Evolutionary conservation across 2,888 invertebrate species (phyloP).

Genomic region (Gymnocheta viridis): DNA sequence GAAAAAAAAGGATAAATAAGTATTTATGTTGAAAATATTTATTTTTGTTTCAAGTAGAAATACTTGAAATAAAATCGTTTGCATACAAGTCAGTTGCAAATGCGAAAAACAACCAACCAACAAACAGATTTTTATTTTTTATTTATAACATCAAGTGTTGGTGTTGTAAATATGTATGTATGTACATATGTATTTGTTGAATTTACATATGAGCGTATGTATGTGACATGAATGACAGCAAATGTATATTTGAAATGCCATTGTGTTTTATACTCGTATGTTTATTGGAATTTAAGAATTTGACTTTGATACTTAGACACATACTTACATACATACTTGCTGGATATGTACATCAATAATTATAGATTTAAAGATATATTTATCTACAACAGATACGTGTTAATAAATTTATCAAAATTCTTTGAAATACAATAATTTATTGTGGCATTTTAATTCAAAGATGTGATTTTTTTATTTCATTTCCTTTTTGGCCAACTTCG

Average conservation of each 20-base stretch:
- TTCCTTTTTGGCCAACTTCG: conserved; percentile 11
- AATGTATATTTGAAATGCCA: neutral
- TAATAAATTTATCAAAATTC: conserved; percentile 16
- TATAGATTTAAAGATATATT: neutral
- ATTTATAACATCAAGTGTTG: conserved; percentile 8
- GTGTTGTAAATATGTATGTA: no score
- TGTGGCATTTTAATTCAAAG: conserved; percentile 3
- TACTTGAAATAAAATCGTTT: conserved; percentile 28
- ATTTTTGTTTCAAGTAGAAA: conserved; percentile 11
- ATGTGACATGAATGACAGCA: neutral
- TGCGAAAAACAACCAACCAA: neutral
- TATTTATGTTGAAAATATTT: conserved; percentile 2
- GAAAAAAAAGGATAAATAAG: neutral
- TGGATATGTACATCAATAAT: no score
- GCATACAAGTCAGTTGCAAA: neutral
- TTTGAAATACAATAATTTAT: conserved; percentile 14
- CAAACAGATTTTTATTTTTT: conserved; percentile 15
- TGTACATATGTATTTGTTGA: no score
- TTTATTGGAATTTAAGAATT: conserved; percentile 25
- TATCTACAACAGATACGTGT: neutral
- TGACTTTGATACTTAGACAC: neutral
- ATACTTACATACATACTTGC: neutral
- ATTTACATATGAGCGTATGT: neutral
- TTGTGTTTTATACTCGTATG: neutral
- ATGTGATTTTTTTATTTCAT: neutral